Conservation (phyloP, 2,113 vertebrate genomes). For the Calidris pugnax region DNA sequence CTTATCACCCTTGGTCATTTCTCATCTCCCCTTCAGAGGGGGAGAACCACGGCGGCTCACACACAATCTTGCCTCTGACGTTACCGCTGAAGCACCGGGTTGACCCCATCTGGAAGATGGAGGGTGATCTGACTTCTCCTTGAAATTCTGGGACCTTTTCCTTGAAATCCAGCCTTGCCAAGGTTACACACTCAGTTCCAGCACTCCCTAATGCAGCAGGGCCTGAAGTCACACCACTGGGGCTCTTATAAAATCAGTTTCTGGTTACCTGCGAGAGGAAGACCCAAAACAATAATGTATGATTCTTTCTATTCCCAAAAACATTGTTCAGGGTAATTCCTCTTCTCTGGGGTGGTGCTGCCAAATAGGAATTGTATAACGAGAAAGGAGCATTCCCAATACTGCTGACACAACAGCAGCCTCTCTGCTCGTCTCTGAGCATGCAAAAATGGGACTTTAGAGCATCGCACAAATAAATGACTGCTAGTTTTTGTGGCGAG, state of each 20-base stretch:
- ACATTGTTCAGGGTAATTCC: background rate
- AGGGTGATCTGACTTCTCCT: background rate
- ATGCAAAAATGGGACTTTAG: background rate
- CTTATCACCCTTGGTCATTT: background rate
- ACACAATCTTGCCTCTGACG: background rate
- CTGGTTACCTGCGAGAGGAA: background rate
- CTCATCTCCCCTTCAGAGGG: background rate
- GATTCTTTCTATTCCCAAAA: background rate
- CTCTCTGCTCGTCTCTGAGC: background rate
- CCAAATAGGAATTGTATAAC: rapidly evolving
- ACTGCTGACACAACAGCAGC: background rate
- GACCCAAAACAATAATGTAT: background rate
- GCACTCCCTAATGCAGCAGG: background rate
- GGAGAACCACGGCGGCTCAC: background rate
- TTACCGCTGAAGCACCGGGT: background rate
- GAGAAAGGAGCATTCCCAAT: background rate
- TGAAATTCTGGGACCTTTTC: background rate
- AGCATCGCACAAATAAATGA: background rate
- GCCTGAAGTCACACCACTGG: background rate
- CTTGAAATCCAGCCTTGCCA: background rate
- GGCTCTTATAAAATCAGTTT: background rate
- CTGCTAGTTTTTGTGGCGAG: background rate
- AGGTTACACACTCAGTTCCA: background rate
- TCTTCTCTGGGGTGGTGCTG: background rate
- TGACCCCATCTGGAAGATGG: background rate